These are phyloP conservation scores for Drosophila miranda DNA, from an alignment of 1,140 invertebrate species.

Conservation along the genomic window DNA sequence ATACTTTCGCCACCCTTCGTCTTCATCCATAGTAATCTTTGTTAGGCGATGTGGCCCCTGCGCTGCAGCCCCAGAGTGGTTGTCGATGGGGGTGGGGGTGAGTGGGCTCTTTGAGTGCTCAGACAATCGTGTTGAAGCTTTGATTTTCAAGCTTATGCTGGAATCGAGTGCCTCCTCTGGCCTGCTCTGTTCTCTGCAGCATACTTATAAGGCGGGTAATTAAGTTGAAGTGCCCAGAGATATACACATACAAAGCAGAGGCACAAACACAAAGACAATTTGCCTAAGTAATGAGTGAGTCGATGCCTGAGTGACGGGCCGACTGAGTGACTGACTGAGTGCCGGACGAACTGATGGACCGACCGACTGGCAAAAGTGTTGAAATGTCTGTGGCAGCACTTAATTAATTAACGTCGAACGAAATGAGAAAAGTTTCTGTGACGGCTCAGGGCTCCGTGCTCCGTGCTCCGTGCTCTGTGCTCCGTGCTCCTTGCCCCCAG, in stretches of 20 bases:
- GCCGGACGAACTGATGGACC: conserved; percentile 36
- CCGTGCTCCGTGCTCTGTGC: neutral
- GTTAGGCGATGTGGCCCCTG: neutral
- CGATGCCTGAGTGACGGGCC: conserved; percentile 40
- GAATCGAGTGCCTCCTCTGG: conserved; percentile 41
- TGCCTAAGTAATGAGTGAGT: conserved; percentile 65
- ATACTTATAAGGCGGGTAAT: conserved; percentile 73
- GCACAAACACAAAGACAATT: conserved; percentile 42
- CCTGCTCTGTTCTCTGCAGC: conserved; percentile 36
- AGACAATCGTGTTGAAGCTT: conserved; percentile 80
- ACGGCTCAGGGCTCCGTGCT: neutral
- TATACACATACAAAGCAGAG: conserved; percentile 1
- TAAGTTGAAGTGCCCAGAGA: conserved; percentile 64
- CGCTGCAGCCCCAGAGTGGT: conserved; percentile 6
- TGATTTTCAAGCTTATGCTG: conserved; percentile 73
- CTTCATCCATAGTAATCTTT: conserved; percentile 24
- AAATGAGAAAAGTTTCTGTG: conserved; percentile 75
- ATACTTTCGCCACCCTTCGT: neutral
- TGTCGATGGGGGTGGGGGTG: conserved; percentile 24
- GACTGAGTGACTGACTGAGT: conserved; percentile 27
- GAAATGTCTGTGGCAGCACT: conserved; percentile 74
- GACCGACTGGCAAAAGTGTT: conserved; percentile 67
- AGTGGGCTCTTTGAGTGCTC: conserved; percentile 57
- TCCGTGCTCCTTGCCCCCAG: neutral
- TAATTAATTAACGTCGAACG: conserved; percentile 79